These are phyloP conservation scores for Crossaster papposus DNA, from an alignment of 53 echinoderm and acorn worm genomes.

Conservation along the genomic window DNA sequence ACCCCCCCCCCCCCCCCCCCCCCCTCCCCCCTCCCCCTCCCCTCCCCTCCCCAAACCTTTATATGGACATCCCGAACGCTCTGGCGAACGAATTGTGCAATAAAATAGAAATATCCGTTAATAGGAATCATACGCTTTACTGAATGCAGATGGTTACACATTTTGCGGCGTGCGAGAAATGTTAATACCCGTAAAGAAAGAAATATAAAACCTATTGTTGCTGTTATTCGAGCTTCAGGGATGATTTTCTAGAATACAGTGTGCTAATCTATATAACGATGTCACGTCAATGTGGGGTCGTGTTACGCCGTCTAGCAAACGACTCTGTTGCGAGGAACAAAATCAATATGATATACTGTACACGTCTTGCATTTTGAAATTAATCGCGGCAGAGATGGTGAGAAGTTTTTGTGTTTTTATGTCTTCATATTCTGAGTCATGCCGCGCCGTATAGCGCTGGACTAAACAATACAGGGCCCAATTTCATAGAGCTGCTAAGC, in stretches of 20 bases:
- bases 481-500: too few species aligned
- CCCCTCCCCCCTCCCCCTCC: too few species aligned
- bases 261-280: background rate
- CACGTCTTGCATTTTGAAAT: background rate
- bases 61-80: too few species aligned
- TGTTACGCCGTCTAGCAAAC: background rate
- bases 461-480: background rate
- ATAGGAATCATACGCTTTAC: too few species aligned
- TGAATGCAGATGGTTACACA: background rate
- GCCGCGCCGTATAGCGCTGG: background rate
- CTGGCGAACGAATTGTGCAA: too few species aligned
- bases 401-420: background rate
- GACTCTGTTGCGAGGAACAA: background rate
- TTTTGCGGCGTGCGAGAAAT: background rate
- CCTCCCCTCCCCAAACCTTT: too few species aligned
- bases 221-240: background rate
- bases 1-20: too few species aligned
- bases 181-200: background rate
- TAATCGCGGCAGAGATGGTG: background rate
- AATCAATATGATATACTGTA: background rate
- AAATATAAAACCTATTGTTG: background rate
- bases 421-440: background rate
- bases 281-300: background rate
- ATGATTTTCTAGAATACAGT: background rate
- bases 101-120: too few species aligned